Evolutionary conservation across 2,797 vertebrate genomes (phyloP).

Genomic region (Pipistrellus kuhlii): DNA sequence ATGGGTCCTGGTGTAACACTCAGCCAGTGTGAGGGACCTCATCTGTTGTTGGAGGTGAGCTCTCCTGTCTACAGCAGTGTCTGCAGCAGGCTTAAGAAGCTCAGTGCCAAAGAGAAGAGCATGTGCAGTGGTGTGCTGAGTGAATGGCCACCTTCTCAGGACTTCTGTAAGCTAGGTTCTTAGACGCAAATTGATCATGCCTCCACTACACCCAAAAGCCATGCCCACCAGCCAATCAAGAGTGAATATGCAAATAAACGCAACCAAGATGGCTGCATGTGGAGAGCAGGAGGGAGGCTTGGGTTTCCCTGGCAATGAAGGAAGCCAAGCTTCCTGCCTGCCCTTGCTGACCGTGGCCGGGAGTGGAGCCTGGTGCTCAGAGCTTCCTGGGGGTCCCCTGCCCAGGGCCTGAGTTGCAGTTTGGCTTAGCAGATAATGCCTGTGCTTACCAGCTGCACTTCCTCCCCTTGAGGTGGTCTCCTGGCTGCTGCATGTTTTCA

Average conservation of each 20-base stretch:
- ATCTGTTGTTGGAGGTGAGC: not conserved
- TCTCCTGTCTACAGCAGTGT: not conserved
- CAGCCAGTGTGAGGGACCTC: not conserved
- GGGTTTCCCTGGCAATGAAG: too few species aligned
- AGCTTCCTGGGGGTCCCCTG: too few species aligned
- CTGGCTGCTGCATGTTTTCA: not conserved
- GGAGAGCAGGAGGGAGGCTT: too few species aligned
- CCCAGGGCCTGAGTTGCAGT: too few species aligned
- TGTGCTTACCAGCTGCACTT: not conserved
- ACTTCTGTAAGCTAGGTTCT: not conserved
- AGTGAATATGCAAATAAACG: too few species aligned
- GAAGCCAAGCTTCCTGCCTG: too few species aligned
- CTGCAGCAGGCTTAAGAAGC: not conserved
- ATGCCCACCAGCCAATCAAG: too few species aligned
- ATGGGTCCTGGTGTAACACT: not conserved
- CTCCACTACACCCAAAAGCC: too few species aligned
- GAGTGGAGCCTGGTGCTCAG: too few species aligned
- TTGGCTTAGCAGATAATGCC: too few species aligned
- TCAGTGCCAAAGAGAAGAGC: not conserved
- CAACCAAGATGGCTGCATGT: too few species aligned
- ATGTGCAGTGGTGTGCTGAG: fast-evolving
- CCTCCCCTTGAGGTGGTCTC: not conserved
- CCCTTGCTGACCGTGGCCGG: too few species aligned
- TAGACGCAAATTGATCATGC: not conserved
- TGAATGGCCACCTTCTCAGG: not conserved